Conservation (phyloP, 2,113 vertebrate species). For the Galbula dea region DNA sequence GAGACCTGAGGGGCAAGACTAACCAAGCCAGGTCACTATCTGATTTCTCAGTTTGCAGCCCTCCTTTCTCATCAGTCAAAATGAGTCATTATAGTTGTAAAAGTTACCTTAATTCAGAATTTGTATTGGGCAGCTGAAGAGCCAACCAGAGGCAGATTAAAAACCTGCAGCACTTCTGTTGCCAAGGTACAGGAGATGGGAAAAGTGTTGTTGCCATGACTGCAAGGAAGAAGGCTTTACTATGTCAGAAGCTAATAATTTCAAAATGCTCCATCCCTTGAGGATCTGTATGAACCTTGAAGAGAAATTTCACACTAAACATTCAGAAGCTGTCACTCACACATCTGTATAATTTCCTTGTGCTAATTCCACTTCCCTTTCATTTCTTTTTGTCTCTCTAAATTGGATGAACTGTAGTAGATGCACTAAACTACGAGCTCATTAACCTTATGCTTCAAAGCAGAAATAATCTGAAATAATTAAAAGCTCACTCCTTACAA, state of each 20-base stretch:
- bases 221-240: constrained; percentile 61
- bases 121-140: constrained; percentile 50
- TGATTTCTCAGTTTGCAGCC: not conserved
- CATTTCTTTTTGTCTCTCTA: constrained; percentile 23
- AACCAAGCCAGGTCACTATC: not conserved
- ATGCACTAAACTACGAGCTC: not conserved
- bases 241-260: constrained; percentile 52
- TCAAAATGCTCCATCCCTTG: constrained; percentile 50
- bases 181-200: constrained; percentile 51
- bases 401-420: constrained; percentile 24
- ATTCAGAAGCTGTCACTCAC: constrained; percentile 38
- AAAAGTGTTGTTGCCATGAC: constrained; percentile 72
- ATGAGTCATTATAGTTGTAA: not conserved
- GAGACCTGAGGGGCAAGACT: not conserved
- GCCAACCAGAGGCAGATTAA: constrained; percentile 59
- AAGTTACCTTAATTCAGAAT: not conserved
- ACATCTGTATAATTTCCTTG: constrained; percentile 38
- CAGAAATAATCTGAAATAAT: constrained; percentile 28
- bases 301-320: constrained; percentile 54
- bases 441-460: constrained; percentile 40
- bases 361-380: constrained; percentile 35
- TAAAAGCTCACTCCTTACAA: not conserved
- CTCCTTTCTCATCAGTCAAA: not conserved
- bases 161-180: constrained; percentile 61
- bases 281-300: constrained; percentile 53